Base-by-base conservation (phyloP, 53 echinoderm and acorn worm species). In the Holothuria scabra region DNA sequence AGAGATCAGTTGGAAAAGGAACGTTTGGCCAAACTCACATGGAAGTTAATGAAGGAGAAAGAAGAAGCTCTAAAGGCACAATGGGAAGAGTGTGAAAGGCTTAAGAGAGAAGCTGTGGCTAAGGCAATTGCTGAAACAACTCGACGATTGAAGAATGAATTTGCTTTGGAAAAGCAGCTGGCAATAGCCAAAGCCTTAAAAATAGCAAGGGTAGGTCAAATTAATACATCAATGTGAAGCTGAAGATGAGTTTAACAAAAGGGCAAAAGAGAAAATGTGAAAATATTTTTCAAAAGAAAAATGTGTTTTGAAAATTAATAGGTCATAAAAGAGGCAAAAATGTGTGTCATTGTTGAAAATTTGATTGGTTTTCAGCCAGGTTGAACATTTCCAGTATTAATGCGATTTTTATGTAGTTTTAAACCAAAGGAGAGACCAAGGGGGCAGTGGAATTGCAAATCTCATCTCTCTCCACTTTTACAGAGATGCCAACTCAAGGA, bases 11-110 rank as follows among this genome's bases (percentile, higher is more conserved):
- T 92, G 32, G 99, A 97, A 66, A 87, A 59, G 12, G 94, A 97
- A 59, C 82, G 94, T 11, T 90, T 94, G 20, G 89, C 87, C 59
- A 91, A 90, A 41, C 76, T 97, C 56, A 94, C 89, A 8, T 88
- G 91, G 99, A 89, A 84, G 41, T 87, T 97, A 29, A 85, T 65
- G 28, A 92, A 91, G 29, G 99, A 92, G 80, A 94, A 97, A 38
- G 91, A 90, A 81, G 92, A 92, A 18, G 99, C 99, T 44, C 71
- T 97, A 33, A 59, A 56, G 49, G 86, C 76, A 41, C 99, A 97
- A 74, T 92, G 92, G 94, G 99, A 97, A 46, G 94, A 94, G 48
- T 94, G 99, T 44, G 99, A 97, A 56, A 76, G 89, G 55, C 94
- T 94, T 19, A 92, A 91, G 67, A 86, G 84, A 59, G 90, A 90